These are phyloP conservation scores for Stramonita haemastoma DNA, from an alignment of 2,888 invertebrate species.

Conservation along the genomic window DNA sequence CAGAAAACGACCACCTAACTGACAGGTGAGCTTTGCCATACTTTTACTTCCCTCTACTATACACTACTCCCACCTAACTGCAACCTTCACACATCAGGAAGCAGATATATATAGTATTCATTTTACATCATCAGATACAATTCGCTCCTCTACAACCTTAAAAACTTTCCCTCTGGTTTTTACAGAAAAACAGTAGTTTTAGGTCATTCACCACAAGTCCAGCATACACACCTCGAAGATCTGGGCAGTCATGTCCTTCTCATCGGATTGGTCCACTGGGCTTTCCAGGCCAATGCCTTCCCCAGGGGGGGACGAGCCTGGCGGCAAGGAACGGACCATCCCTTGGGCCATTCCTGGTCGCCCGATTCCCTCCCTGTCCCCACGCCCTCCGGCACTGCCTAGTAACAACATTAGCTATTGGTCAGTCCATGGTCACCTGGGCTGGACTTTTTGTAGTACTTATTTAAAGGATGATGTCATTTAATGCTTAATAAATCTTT, in stretches of 20 bases:
- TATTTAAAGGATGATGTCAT: no score
- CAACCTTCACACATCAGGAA: background rate
- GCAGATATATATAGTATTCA: background rate
- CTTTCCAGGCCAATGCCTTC: slow-evolving; percentile 26
- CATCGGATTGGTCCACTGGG: slow-evolving; percentile 42
- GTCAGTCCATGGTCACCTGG: background rate
- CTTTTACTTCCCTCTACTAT: no score
- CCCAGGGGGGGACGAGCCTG: slow-evolving; percentile 34
- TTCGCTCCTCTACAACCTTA: background rate
- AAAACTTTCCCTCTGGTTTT: background rate
- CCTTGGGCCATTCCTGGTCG: slow-evolving; percentile 44
- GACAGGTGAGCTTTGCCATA: no score
- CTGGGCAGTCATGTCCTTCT: slow-evolving; percentile 49
- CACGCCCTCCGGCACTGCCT: slow-evolving; percentile 46
- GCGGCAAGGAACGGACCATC: slow-evolving; percentile 37
- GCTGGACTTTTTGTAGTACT: no score
- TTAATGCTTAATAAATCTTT: no score
- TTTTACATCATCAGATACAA: no score
- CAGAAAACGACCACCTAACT: background rate
- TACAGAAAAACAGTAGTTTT: background rate
- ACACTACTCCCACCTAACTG: no score
- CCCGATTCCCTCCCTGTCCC: slow-evolving; percentile 46
- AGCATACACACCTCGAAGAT: slow-evolving; percentile 50
- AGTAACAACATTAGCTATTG: slow-evolving; percentile 12
- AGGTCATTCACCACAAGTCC: background rate